These are phyloP conservation scores for Heterotis niloticus DNA, from an alignment of 2,113 vertebrate species.

Conservation along the genomic window DNA sequence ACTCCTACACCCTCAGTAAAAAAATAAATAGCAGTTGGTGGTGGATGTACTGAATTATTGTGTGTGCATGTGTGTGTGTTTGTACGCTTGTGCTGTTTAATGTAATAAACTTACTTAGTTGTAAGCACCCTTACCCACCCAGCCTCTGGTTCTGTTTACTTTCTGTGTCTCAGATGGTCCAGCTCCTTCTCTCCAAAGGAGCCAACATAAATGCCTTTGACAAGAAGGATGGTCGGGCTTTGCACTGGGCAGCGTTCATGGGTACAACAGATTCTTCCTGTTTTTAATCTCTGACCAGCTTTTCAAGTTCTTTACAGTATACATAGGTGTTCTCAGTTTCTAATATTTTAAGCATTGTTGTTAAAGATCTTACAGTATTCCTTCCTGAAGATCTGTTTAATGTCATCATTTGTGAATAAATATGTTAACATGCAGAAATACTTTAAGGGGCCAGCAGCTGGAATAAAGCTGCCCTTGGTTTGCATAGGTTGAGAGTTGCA, in stretches of 20 bases:
- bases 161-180: constrained; percentile 82
- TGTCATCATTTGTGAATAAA: no score
- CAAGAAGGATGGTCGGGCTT: constrained; percentile 91
- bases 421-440: not conserved
- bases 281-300: not conserved
- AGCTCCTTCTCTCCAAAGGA: constrained; percentile 84
- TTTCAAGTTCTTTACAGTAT: not conserved
- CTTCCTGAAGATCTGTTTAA: not conserved
- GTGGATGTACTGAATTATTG: no score
- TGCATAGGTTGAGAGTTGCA: no score
- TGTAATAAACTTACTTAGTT: not conserved
- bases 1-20: no score
- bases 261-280: constrained; percentile 63
- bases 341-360: no score
- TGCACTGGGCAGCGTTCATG: constrained; percentile 95
- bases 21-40: no score
- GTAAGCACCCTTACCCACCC: not conserved
- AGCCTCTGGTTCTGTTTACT: not conserved
- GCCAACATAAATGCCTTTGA: constrained; percentile 98
- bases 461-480: not conserved
- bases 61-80: no score
- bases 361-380: no score
- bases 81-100: no score
- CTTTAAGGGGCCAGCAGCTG: not conserved
- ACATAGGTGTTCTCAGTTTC: no score